Evolutionary conservation across 2,888 invertebrate species (phyloP), one percentile per base, ranked within the genome.

Genomic region (Rutpela maculata): DNA sequence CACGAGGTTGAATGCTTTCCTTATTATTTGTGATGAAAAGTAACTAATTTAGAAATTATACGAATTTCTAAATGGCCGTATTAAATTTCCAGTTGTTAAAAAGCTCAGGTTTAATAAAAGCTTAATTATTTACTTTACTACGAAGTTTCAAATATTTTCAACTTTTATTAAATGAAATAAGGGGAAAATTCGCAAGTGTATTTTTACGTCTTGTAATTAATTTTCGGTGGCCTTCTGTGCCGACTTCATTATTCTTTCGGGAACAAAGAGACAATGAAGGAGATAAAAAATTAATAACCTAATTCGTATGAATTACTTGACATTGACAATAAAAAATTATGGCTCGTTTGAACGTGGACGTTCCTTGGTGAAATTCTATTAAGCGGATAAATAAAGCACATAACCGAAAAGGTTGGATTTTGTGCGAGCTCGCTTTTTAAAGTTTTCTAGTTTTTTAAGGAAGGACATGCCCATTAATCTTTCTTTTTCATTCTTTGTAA

Each of bases 381-480:
- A 35, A 6, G 35, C 11, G 18, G 18, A 63, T 35, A 18, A 63
- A 35, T 63, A 35, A 63, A 12, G 35, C 18, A 1, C 11, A 18
- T 22, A 22, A 15, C 57, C 18, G 57, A 17, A 57, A 35, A 26
- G 69, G 69, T 35, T 4, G 31, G 31, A 57, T 12, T 26, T 57
- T n/a, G n/a, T 19, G 57, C n/a, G 18, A 15, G 17, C 12, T 17
- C 50, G 35, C 69, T 35, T 35, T 69, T 59, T 69, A 38, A 57
- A 69, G 35, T 69, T 71, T 62, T 62, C 50, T 62, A 62, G 43
- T 71, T 71, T 71, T 59, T 26, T 18, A 26, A 60, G 62, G 62
- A 71, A 71, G 71, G 62, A 22, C 9, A n/a, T 18, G 18, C 50
- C 43, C 62, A 71, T 71, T 71, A 71, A 71, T 71, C 71, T 62